Percentiles rank a stretch among this genome's conserved stretches.
phyloP scores from a whole-genome alignment of 2,113 vertebrate species.

The Vulpes ferrilata region DNA sequence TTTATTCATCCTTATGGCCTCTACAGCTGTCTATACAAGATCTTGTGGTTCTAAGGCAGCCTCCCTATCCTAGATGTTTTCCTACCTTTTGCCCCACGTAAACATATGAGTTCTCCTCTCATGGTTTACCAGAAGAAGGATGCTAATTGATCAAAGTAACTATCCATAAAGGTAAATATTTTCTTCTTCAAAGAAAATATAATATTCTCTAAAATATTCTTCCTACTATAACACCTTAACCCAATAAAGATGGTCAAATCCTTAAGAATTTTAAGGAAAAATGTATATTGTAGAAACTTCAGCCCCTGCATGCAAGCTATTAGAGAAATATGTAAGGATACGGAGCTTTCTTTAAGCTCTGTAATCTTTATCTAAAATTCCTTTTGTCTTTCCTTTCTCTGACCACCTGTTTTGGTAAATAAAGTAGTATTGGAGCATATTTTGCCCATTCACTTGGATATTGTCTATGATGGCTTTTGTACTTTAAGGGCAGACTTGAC shows the following conservation, averaged over 20 bases:
- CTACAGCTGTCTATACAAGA: not conserved
- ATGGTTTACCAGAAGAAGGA: not conserved
- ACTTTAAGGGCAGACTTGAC: not conserved
- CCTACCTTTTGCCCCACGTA: not conserved
- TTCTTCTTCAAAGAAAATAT: not conserved
- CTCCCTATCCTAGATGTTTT: not conserved
- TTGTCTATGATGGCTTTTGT: not conserved
- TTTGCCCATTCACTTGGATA: not conserved
- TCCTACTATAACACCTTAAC: not conserved
- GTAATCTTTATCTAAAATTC: not conserved
- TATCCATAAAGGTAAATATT: not conserved
- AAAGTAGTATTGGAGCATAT: not conserved
- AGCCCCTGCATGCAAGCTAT: not conserved
- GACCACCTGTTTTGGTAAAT: not conserved
- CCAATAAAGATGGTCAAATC: not conserved
- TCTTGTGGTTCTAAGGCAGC: not conserved
- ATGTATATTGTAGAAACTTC: not conserved
- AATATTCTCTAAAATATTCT: not conserved
- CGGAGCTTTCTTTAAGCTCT: not conserved
- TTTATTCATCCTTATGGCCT: not conserved
- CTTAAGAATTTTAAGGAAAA: not conserved
- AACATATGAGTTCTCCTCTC: not conserved
- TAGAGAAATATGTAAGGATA: not conserved
- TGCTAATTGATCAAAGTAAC: not conserved
- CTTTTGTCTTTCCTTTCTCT: not conserved